Conservation (phyloP, 2,113 vertebrate genomes). For the Clarias macrocephalus region DNA sequence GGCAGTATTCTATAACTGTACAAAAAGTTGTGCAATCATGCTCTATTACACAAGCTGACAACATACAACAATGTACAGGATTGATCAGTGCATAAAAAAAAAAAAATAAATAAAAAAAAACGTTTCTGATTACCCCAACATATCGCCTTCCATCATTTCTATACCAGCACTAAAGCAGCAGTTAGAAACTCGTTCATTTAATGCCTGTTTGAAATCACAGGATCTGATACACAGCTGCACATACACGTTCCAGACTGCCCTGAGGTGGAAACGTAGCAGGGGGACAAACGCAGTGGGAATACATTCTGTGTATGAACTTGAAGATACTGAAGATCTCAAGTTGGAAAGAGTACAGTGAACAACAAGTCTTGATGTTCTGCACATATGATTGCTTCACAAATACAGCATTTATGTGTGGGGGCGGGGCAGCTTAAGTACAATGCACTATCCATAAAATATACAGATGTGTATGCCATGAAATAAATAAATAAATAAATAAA, state of each 20-base stretch:
- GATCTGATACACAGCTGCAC: neutral
- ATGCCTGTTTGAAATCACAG: neutral
- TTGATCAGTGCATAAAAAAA: constrained; percentile 35
- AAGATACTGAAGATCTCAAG: neutral
- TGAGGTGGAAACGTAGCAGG: constrained; percentile 6
- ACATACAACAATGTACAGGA: constrained; percentile 6
- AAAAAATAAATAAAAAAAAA: neutral
- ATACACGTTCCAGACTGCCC: neutral
- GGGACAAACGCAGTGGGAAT: neutral
- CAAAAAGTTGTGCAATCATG: constrained; percentile 25
- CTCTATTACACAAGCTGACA: constrained; percentile 17
- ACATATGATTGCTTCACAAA: constrained; percentile 19
- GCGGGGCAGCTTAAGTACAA: neutral
- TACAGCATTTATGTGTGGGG: neutral
- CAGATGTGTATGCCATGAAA: constrained; percentile 3
- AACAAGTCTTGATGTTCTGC: constrained; percentile 4
- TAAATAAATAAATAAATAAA: constrained; percentile 28
- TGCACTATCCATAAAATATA: neutral
- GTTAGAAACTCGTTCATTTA: neutral
- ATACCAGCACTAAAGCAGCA: constrained; percentile 29
- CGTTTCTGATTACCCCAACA: neutral
- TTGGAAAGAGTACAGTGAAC: constrained; percentile 6
- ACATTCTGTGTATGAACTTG: constrained; percentile 15
- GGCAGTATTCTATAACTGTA: constrained; percentile 5
- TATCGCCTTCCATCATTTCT: constrained; percentile 13